Evolutionary conservation across 2,797 vertebrate genomes (phyloP).

Genomic region (Poecilia picta): DNA sequence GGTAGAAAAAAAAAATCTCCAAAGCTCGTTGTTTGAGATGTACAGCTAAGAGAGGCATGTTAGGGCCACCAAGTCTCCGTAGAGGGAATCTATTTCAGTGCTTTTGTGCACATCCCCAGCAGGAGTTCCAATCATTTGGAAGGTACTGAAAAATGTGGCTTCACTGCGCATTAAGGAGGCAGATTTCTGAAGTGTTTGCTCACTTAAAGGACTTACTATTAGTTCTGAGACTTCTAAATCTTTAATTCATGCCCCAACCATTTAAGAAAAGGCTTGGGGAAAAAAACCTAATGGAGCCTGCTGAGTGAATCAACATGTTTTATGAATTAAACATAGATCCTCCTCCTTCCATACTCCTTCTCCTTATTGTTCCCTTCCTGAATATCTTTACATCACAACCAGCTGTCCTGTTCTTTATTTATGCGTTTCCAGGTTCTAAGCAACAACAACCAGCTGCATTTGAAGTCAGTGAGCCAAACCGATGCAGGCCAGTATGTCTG

Average conservation of each 20-base stretch:
- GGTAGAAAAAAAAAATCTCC: not conserved
- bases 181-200: conserved; percentile 62
- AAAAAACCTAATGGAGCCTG: conserved; percentile 63
- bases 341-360: conserved; percentile 38
- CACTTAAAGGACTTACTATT: conserved; percentile 46
- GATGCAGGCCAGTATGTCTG: conserved; percentile 94
- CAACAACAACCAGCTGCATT: conserved; percentile 93
- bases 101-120: not conserved
- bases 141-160: not conserved
- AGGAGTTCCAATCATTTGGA: not conserved
- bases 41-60: not conserved
- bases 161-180: conserved; percentile 18
- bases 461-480: conserved; percentile 90
- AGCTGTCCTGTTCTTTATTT: not conserved
- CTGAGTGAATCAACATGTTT: conserved; percentile 77
- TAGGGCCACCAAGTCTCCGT: not conserved
- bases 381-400: conserved; percentile 35
- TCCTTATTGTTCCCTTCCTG: conserved; percentile 21
- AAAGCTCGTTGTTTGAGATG: not conserved
- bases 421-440: conserved; percentile 87
- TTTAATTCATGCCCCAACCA: conserved; percentile 73
- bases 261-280: conserved; percentile 59
- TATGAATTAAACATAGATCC: conserved; percentile 78
- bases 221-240: conserved; percentile 53
- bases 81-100: not conserved